Percentiles rank a stretch among this genome's conserved stretches.
Conservation (phyloP, 2,113 vertebrate genomes). For the Microcebus ravelobensis region DNA sequence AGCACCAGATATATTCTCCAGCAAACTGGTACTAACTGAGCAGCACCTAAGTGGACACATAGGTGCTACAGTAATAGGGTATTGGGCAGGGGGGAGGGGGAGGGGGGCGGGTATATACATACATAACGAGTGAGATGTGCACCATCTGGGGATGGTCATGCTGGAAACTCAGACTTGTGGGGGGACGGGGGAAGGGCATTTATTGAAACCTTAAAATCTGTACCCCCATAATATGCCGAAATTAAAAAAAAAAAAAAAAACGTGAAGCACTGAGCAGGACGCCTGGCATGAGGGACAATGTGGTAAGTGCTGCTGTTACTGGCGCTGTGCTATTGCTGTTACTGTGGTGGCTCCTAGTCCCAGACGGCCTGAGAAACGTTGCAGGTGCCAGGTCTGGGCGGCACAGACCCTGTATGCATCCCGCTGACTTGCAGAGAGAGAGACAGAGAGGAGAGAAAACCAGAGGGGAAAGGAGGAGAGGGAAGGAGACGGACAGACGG, state of each 20-base stretch:
- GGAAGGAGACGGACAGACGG: background rate
- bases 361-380: background rate
- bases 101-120: too few relatives aligned
- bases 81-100: too few relatives aligned
- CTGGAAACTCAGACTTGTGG: too few relatives aligned
- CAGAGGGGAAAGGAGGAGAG: background rate
- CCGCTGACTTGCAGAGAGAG: background rate
- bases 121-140: too few relatives aligned
- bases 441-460: background rate
- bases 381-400: background rate
- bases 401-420: background rate
- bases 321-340: background rate
- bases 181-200: too few relatives aligned
- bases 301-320: fast-evolving
- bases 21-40: too few relatives aligned
- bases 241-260: background rate
- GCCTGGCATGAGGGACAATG: background rate
- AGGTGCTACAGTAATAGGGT: too few relatives aligned
- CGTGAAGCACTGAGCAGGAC: background rate
- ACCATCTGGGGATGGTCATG: too few relatives aligned
- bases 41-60: too few relatives aligned
- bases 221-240: too few relatives aligned
- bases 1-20: too few relatives aligned
- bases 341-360: background rate
- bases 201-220: too few relatives aligned